A percentile compares a stretch with the other conserved stretches of the same genome.
Conservation (phyloP, 1,140 invertebrate genomes). For the Aphelinus certus region DNA sequence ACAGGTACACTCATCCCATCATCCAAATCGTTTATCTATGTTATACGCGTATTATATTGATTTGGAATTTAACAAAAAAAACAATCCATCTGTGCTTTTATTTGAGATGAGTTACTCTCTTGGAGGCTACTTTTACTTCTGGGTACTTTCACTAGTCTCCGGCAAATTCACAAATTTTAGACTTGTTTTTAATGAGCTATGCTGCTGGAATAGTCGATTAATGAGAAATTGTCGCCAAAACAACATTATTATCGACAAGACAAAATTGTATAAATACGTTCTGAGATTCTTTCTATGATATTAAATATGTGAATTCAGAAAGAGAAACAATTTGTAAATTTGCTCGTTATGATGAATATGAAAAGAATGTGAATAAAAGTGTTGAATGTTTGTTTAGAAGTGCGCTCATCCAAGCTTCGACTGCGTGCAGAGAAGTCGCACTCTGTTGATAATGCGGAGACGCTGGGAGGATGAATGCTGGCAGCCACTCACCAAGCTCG, state of each 20-base stretch:
- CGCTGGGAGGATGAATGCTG: conserved; percentile 60
- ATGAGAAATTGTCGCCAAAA: no score
- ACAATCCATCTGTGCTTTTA: conserved; percentile 5
- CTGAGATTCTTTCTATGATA: no score
- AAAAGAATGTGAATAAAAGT: neutral
- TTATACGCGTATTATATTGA: neutral
- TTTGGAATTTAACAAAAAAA: neutral
- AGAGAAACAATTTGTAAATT: no score
- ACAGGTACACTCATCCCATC: conserved; percentile 43
- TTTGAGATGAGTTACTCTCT: neutral
- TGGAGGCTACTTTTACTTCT: no score
- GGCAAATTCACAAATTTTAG: no score
- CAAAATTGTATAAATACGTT: no score
- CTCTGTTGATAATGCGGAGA: conserved; percentile 55
- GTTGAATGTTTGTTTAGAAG: conserved; percentile 51
- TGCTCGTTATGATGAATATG: neutral
- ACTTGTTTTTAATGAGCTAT: no score
- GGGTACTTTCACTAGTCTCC: no score
- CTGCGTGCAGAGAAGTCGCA: conserved; percentile 61
- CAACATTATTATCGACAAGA: no score
- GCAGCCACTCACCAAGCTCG: conserved; percentile 56
- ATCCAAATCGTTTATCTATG: no score
- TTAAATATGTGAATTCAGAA: no score
- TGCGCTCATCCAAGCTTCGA: conserved; percentile 61
- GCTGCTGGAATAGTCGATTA: no score